Conservation (phyloP, 2,888 invertebrate species). For the Chymomyza fuscimana region DNA sequence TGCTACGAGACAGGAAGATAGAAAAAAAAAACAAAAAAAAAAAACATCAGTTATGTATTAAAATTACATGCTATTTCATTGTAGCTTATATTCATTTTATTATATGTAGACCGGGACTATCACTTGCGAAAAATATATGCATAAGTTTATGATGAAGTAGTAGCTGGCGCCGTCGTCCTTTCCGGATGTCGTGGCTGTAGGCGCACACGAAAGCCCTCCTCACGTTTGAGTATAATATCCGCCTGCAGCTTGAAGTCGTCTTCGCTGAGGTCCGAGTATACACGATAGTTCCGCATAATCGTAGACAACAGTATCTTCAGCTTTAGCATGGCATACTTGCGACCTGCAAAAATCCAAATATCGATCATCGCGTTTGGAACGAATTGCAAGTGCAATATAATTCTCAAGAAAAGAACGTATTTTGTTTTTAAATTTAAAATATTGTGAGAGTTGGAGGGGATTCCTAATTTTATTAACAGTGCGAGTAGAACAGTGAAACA, state of each 20-base stretch:
- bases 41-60: slow-evolving; percentile 28
- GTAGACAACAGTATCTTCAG: slow-evolving; percentile 89
- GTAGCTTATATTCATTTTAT: slow-evolving; percentile 15
- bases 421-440: too few species aligned
- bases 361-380: too few species aligned
- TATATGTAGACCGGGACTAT: slow-evolving; percentile 64
- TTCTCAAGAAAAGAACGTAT: too few species aligned
- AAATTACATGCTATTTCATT: slow-evolving; percentile 32
- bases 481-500: too few species aligned
- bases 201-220: slow-evolving; percentile 87
- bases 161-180: slow-evolving; percentile 22
- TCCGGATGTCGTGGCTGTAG: slow-evolving; percentile 83
- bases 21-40: slow-evolving; percentile 36
- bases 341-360: slow-evolving; percentile 81
- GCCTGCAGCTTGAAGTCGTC: slow-evolving; percentile 86
- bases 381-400: too few species aligned
- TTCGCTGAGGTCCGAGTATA: slow-evolving; percentile 85
- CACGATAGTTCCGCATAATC: slow-evolving; percentile 86
- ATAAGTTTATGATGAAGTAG: slow-evolving; percentile 16
- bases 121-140: slow-evolving; percentile 54
- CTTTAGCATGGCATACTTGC: slow-evolving; percentile 90
- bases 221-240: slow-evolving; percentile 88
- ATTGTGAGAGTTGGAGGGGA: too few species aligned
- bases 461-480: too few species aligned
- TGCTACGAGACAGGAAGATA: slow-evolving; percentile 30